Base-by-base conservation (phyloP, 2,113 vertebrate species). In the Halichoeres trimaculatus region DNA sequence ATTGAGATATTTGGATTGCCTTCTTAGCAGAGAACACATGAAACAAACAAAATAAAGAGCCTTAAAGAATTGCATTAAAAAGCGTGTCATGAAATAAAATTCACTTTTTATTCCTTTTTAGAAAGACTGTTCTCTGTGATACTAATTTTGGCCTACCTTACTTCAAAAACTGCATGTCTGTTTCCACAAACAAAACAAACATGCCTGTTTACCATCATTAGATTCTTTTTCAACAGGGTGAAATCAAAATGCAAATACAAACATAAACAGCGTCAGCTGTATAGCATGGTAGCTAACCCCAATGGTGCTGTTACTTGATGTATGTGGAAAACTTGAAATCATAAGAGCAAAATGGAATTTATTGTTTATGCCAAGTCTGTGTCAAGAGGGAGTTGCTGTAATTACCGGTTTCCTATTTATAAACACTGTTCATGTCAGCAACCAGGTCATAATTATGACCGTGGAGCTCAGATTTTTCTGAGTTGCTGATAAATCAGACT, bases 381-480 rank as follows among this genome's bases (percentile, higher is more conserved):
- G 17, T 68, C 57, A 62, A 38, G 43, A 23, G 40, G 26, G 48
- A 78, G 22, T 60, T 60, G 40, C 30, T 60, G 19, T 62, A 63
- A 74, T 45, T 52, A 58, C 58, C 14, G 20, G 20, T 63, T 70
- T 63, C 70, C 64, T 58, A 23, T 63, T 80, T 63, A 43, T 74
- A 57, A 69, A 74, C 45, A 57, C 16, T 2, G 4, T n/a, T 60
- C 22, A 23, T 36, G 36, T 70, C 66, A 48, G 64, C 24, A 45
- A 57, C 26, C 9, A 43, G 41, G 34, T 61, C 57, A 52, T 63
- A 58, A 57, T 63, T 53, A 51, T 0, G 9, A 48, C 22, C 23
- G 26, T 10, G n/a, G 54, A 47, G 16, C 64, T 61, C n/a, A 6
- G 34, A 36, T 53, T 47, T 20, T 70, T 34, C 57, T 52, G 57